Evolutionary conservation across 1,140 invertebrate species (phyloP).

Genomic region (Chrysomallon squamiferum): DNA sequence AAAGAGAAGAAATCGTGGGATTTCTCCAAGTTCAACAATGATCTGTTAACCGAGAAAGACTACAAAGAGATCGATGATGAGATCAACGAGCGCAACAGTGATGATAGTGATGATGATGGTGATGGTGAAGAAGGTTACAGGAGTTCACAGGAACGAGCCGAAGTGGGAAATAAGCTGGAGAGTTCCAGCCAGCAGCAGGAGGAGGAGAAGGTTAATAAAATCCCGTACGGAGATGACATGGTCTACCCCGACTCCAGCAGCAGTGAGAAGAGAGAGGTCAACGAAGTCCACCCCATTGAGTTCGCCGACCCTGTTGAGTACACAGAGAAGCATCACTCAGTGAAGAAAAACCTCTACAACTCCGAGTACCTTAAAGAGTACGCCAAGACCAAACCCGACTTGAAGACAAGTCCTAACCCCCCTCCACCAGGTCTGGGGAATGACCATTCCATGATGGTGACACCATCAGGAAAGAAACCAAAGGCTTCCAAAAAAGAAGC

Average conservation of each 20-base stretch:
- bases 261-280: not conserved
- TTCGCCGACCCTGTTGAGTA: conserved; percentile 4
- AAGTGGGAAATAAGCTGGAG: conserved; percentile 4
- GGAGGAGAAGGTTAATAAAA: conserved; percentile 10
- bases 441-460: not conserved
- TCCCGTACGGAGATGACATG: conserved; percentile 12
- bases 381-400: conserved; percentile 34
- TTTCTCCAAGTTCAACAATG: conserved; percentile 2
- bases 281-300: conserved; percentile 11
- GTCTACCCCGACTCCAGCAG: conserved; percentile 2
- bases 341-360: conserved; percentile 22
- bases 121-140: conserved; percentile 8
- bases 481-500: conserved; percentile 14
- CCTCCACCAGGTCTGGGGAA: conserved; percentile 29
- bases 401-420: conserved; percentile 47
- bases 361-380: conserved; percentile 17
- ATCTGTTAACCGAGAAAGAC: not conserved
- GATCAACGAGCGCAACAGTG: conserved; percentile 10
- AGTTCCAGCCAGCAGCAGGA: conserved; percentile 1
- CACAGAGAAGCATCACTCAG: conserved; percentile 13
- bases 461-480: conserved; percentile 8
- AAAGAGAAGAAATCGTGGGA: not conserved
- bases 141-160: conserved; percentile 7
- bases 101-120: conserved; percentile 15
- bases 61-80: conserved; percentile 18